phyloP scores from a whole-genome alignment of 1,140 invertebrate species.

The Pteromalus puparum region DNA sequence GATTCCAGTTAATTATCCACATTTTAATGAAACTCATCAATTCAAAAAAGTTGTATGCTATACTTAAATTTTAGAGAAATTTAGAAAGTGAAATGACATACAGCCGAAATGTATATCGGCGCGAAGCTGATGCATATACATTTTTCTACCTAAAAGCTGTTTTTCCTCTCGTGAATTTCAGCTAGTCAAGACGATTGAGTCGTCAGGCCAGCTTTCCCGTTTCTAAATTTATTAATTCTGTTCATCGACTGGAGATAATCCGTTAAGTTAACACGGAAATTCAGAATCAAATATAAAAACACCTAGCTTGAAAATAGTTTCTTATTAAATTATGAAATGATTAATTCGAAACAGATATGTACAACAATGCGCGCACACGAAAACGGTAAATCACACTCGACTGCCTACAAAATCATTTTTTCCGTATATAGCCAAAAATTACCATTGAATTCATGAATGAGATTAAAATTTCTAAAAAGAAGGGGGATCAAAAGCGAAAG shows the following conservation, averaged over 20 bases:
- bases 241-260: neutral
- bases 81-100: too few relatives aligned
- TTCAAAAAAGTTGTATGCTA: too few relatives aligned
- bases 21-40: too few relatives aligned
- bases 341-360: neutral
- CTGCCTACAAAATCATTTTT: neutral
- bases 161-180: neutral
- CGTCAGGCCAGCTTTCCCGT: neutral
- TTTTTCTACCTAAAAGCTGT: too few relatives aligned
- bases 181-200: neutral
- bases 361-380: neutral
- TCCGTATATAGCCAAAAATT: neutral
- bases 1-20: too few relatives aligned
- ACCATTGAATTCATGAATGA: neutral
- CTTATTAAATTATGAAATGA: neutral
- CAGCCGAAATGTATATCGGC: too few relatives aligned
- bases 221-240: neutral
- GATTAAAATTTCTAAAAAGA: neutral
- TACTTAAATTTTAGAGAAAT: too few relatives aligned
- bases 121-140: too few relatives aligned
- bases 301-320: neutral
- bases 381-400: neutral
- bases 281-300: neutral
- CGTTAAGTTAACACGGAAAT: neutral
- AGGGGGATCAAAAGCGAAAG: neutral